phyloP scores from a whole-genome alignment of 2,797 vertebrate species.

The Pipistrellus kuhlii region DNA sequence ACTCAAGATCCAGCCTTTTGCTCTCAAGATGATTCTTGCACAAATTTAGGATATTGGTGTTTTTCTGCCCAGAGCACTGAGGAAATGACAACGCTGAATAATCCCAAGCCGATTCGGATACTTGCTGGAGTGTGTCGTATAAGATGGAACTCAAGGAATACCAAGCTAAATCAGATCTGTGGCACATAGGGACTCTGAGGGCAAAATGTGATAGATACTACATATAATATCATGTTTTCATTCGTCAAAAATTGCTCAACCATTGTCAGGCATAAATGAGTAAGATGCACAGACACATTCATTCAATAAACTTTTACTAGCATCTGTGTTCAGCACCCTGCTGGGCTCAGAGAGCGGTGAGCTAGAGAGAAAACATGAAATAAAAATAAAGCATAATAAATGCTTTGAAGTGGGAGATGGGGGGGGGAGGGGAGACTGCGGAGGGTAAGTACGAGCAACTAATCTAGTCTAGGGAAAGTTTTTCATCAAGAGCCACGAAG shows the following conservation, averaged over 20 bases:
- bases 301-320: constrained; percentile 19
- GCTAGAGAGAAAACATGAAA: constrained; percentile 10
- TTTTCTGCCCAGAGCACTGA: constrained; percentile 64
- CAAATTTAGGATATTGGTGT: constrained; percentile 66
- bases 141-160: constrained; percentile 58
- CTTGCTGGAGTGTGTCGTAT: constrained; percentile 59
- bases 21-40: constrained; percentile 67
- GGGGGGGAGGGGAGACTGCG: neutral
- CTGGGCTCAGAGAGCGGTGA: constrained; percentile 45
- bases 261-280: constrained; percentile 1
- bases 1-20: constrained; percentile 71
- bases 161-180: neutral
- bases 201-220: neutral
- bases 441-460: neutral
- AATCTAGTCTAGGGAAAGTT: neutral
- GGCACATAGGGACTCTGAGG: constrained; percentile 29
- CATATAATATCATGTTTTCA: neutral
- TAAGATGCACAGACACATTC: constrained; percentile 8
- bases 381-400: constrained; percentile 9
- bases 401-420: neutral
- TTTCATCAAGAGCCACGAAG: constrained; percentile 1
- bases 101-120: constrained; percentile 63
- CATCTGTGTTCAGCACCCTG: neutral
- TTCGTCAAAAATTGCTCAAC: neutral
- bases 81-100: constrained; percentile 56